Conservation (phyloP, 2,888 invertebrate species). For the Hypomecis punctinalis region DNA sequence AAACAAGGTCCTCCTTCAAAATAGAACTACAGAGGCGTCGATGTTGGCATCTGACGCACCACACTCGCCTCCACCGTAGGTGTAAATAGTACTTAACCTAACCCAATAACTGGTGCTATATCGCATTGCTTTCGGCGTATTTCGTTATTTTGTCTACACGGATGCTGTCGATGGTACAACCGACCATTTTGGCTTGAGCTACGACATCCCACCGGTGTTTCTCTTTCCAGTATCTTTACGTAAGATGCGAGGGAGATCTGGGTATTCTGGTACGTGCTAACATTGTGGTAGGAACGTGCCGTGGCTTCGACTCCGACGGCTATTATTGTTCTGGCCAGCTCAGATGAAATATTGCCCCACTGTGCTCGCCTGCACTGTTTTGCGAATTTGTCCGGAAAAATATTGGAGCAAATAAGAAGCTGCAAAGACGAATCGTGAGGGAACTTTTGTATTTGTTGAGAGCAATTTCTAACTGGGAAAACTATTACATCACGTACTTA, state of each 20-base stretch:
- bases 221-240: slow-evolving; percentile 47
- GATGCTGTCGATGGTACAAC: slow-evolving; percentile 77
- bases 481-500: too few species aligned
- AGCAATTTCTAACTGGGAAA: slow-evolving; percentile 16
- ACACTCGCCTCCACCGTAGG: slow-evolving; percentile 74
- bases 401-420: slow-evolving; percentile 76
- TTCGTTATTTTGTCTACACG: slow-evolving; percentile 84
- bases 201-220: slow-evolving; percentile 45
- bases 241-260: slow-evolving; percentile 55
- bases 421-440: slow-evolving; percentile 69
- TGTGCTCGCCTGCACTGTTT: slow-evolving; percentile 79
- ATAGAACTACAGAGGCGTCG: slow-evolving; percentile 61
- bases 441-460: slow-evolving; percentile 63
- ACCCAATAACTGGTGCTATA: slow-evolving; percentile 81
- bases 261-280: slow-evolving; percentile 64
- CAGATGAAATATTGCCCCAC: slow-evolving; percentile 84
- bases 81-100: slow-evolving; percentile 82
- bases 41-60: slow-evolving; percentile 78
- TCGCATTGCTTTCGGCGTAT: slow-evolving; percentile 83
- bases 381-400: slow-evolving; percentile 79
- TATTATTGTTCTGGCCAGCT: slow-evolving; percentile 84
- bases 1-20: slow-evolving; percentile 54
- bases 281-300: slow-evolving; percentile 84
- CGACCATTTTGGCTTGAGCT: slow-evolving; percentile 61
- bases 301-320: slow-evolving; percentile 79